Conservation (phyloP, 2,888 invertebrate species). For the Parasteatoda lunata region DNA sequence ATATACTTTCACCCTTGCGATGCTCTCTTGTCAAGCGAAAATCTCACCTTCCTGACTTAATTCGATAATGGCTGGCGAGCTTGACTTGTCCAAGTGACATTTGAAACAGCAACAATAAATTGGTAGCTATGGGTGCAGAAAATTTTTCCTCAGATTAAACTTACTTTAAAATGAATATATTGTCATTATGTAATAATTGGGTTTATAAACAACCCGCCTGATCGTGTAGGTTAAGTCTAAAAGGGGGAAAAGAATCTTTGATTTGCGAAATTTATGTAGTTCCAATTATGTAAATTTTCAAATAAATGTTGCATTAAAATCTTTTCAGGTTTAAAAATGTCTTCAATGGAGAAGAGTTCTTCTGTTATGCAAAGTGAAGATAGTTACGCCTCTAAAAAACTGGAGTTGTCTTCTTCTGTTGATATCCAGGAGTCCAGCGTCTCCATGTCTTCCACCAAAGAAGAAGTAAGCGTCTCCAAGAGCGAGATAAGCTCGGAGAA, state of each 20-base stretch:
- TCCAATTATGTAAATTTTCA: neutral
- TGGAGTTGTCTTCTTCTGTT: slow-evolving; percentile 47
- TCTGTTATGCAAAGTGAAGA: slow-evolving; percentile 51
- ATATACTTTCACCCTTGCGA: no score
- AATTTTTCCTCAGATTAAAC: neutral
- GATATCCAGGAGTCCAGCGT: slow-evolving; percentile 54
- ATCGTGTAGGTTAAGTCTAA: neutral
- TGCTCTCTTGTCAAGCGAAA: no score
- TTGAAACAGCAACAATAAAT: no score
- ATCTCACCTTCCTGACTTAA: no score
- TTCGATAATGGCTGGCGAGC: no score
- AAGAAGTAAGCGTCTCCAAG: slow-evolving; percentile 59
- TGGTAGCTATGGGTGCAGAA: no score
- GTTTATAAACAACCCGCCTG: neutral
- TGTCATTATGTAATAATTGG: neutral
- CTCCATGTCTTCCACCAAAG: slow-evolving; percentile 38
- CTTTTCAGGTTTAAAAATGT: slow-evolving; percentile 42
- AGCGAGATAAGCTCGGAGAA: slow-evolving; percentile 31
- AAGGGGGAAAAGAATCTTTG: neutral
- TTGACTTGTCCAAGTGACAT: no score
- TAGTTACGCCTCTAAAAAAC: slow-evolving; percentile 42
- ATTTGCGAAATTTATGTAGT: neutral
- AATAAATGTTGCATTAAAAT: neutral
- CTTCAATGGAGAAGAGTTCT: slow-evolving; percentile 46
- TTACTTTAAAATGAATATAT: neutral